Evolutionary conservation across 2,888 invertebrate genomes (phyloP).

Genomic region (Theretra japonica): DNA sequence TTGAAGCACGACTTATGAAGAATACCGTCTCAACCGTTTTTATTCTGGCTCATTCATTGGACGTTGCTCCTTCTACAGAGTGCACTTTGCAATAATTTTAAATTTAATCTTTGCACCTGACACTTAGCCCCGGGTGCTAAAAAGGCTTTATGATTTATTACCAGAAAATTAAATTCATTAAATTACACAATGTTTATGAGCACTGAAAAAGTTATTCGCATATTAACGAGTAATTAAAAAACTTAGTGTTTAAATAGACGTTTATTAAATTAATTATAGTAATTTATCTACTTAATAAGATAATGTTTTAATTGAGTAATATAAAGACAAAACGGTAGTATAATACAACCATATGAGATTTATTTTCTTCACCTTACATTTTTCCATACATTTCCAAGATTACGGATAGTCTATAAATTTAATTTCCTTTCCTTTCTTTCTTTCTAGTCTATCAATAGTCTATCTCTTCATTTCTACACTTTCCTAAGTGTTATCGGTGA

Average conservation of each 20-base stretch:
- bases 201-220: neutral
- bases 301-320: too few species aligned
- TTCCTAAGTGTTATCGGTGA: too few species aligned
- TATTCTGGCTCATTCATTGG: neutral
- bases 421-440: too few species aligned
- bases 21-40: neutral
- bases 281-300: too few species aligned
- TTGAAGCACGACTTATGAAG: neutral
- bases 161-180: neutral
- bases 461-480: too few species aligned
- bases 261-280: too few species aligned
- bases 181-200: neutral
- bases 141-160: conserved; percentile 5
- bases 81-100: conserved; percentile 30
- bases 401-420: too few species aligned
- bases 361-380: too few species aligned
- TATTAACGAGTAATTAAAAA: neutral
- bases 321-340: neutral
- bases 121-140: neutral
- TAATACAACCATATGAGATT: neutral
- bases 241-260: too few species aligned
- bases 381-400: too few species aligned
- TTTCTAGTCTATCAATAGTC: too few species aligned
- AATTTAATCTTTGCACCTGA: conserved; percentile 28
- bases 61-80: neutral